Percentiles rank a stretch among this genome's conserved stretches.
Conservation (phyloP, 2,797 vertebrate genomes). For the Phrynocephalus guinanensis region DNA sequence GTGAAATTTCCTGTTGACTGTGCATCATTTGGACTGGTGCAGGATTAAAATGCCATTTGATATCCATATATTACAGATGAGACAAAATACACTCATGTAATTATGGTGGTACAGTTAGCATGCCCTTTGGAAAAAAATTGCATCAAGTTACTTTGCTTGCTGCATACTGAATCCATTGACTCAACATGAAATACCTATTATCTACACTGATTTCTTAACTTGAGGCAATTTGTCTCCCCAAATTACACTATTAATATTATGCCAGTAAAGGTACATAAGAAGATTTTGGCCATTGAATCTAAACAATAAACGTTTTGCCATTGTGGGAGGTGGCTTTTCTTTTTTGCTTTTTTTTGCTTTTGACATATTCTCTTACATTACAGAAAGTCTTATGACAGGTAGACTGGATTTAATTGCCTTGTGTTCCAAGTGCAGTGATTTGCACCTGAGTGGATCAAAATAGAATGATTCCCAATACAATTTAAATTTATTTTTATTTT, state of each 20-base stretch:
- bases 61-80: background rate
- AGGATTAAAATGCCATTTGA: background rate
- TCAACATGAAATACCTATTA: too few species aligned
- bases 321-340: background rate
- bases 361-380: constrained; percentile 9
- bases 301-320: background rate
- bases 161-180: too few species aligned
- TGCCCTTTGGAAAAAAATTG: too few species aligned
- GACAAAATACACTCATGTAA: too few species aligned
- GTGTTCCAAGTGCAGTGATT: background rate
- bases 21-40: background rate
- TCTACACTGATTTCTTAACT: too few species aligned
- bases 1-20: background rate
- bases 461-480: constrained; percentile 25
- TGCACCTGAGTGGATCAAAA: constrained; percentile 27
- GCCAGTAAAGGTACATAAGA: too few species aligned
- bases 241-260: too few species aligned
- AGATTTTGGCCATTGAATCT: background rate
- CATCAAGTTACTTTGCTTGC: too few species aligned
- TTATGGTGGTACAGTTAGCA: too few species aligned
- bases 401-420: constrained; percentile 34
- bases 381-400: constrained; percentile 26
- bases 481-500: background rate
- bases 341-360: background rate
- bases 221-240: too few species aligned